phyloP scores from a whole-genome alignment of 2,113 vertebrate species.

The Tachysurus fulvidraco region DNA sequence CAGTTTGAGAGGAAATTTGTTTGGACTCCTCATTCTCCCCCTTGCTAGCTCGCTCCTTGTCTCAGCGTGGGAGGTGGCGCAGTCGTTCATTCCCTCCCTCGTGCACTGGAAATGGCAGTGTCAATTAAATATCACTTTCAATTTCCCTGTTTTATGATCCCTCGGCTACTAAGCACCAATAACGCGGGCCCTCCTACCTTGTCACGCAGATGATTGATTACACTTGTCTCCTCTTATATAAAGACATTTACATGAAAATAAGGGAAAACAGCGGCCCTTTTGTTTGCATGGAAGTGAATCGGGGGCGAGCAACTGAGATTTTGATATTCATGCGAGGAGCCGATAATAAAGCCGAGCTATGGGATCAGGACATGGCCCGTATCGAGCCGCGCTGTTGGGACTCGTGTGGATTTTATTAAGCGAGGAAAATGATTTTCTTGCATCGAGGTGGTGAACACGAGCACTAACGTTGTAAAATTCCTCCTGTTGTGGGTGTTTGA shows the following conservation, averaged over 20 bases:
- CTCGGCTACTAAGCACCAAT: constrained; percentile 83
- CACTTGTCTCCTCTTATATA: constrained; percentile 76
- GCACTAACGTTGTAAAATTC: constrained; percentile 73
- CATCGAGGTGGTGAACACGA: constrained; percentile 66
- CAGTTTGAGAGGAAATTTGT: constrained; percentile 70
- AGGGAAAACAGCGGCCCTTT: constrained; percentile 77
- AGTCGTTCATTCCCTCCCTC: constrained; percentile 59
- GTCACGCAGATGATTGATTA: constrained; percentile 87
- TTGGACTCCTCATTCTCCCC: constrained; percentile 45
- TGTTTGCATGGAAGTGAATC: constrained; percentile 77
- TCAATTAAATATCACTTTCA: constrained; percentile 88
- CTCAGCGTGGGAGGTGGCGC: constrained; percentile 47
- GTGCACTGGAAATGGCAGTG: constrained; percentile 77
- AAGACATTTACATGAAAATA: constrained; percentile 87
- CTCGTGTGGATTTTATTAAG: constrained; percentile 78
- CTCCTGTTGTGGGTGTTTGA: constrained; percentile 53
- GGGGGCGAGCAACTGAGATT: constrained; percentile 74
- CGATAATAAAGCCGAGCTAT: constrained; percentile 63
- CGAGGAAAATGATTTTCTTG: constrained; percentile 74
- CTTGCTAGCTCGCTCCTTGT: constrained; percentile 8
- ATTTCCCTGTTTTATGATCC: constrained; percentile 86
- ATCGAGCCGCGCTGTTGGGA: constrained; percentile 60
- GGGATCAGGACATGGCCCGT: constrained; percentile 67
- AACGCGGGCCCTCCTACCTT: constrained; percentile 81
- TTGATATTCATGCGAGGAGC: constrained; percentile 74